phyloP scores from a whole-genome alignment of 2,888 invertebrate genomes.

The Julus scanicus region DNA sequence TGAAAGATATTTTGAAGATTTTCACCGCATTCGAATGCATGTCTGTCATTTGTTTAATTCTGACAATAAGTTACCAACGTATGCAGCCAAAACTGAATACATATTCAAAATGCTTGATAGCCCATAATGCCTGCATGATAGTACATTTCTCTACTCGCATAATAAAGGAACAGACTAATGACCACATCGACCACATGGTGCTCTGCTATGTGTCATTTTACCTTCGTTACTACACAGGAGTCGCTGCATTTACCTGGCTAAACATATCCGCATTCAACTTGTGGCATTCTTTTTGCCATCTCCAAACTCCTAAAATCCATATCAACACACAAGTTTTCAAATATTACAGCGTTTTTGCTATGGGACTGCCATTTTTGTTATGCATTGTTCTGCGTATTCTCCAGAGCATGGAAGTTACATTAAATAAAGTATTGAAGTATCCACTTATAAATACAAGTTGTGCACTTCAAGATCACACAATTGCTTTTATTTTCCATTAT shows the following conservation, averaged over 20 bases:
- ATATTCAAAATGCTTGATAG: slow-evolving; percentile 48
- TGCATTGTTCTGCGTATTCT: not conserved
- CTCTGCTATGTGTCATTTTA: slow-evolving; percentile 63
- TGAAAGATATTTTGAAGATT: not conserved
- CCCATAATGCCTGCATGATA: slow-evolving; percentile 6
- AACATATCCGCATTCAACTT: slow-evolving; percentile 95
- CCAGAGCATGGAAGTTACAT: not conserved
- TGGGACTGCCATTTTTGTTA: slow-evolving; percentile 24
- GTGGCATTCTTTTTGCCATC: slow-evolving; percentile 69
- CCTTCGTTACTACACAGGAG: slow-evolving; percentile 86
- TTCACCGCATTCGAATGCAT: not conserved
- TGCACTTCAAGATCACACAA: slow-evolving; percentile 48
- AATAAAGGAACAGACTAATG: not conserved
- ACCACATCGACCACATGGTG: not conserved
- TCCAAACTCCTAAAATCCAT: not conserved
- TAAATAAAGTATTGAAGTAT: not conserved
- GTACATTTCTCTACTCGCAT: not conserved
- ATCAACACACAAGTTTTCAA: slow-evolving; percentile 14
- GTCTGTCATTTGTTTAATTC: slow-evolving; percentile 4
- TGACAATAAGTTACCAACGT: slow-evolving; percentile 23
- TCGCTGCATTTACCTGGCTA: slow-evolving; percentile 92
- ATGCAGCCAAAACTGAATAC: not conserved
- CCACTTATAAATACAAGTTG: slow-evolving; percentile 43
- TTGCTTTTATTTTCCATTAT: slow-evolving; percentile 53
- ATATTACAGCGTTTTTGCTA: slow-evolving; percentile 45